A percentile compares a stretch with the other conserved stretches of the same genome.
These are phyloP conservation scores for Meganola albula DNA, from an alignment of 2,888 invertebrate genomes.

Conservation along the genomic window DNA sequence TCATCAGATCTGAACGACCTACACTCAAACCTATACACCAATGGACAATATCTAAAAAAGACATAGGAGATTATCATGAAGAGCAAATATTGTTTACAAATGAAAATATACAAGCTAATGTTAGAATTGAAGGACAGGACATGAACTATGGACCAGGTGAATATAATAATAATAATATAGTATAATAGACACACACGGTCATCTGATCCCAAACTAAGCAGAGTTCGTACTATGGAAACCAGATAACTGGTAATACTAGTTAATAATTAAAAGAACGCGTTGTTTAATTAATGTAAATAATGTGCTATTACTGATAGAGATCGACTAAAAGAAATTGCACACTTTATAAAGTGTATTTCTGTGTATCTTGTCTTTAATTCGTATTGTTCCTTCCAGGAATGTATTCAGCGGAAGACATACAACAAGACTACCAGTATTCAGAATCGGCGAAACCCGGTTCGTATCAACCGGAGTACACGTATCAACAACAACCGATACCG, in stretches of 20 bases:
- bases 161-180: slow-evolving; percentile 9
- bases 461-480: slow-evolving; percentile 57
- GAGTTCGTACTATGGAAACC: too few species aligned
- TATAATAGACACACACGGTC: too few species aligned
- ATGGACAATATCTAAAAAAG: slow-evolving; percentile 72
- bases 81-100: slow-evolving; percentile 72
- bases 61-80: slow-evolving; percentile 62
- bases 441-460: slow-evolving; percentile 57
- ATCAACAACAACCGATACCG: slow-evolving; percentile 35
- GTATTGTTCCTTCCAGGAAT: slow-evolving; percentile 54
- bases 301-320: too few species aligned
- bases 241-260: too few species aligned
- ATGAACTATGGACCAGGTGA: slow-evolving; percentile 66
- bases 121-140: slow-evolving; percentile 52
- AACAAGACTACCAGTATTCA: slow-evolving; percentile 62
- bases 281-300: too few species aligned
- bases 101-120: slow-evolving; percentile 52
- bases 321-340: too few species aligned
- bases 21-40: slow-evolving; percentile 54
- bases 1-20: slow-evolving; percentile 47
- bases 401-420: slow-evolving; percentile 69
- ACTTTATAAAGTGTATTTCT: too few species aligned
- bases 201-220: too few species aligned
- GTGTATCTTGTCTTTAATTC: too few species aligned
- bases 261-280: too few species aligned